A percentile compares a stretch with the other conserved stretches of the same genome.
Evolutionary conservation across 2,888 invertebrate species (phyloP).

Genomic region (Spilarctia lutea): DNA sequence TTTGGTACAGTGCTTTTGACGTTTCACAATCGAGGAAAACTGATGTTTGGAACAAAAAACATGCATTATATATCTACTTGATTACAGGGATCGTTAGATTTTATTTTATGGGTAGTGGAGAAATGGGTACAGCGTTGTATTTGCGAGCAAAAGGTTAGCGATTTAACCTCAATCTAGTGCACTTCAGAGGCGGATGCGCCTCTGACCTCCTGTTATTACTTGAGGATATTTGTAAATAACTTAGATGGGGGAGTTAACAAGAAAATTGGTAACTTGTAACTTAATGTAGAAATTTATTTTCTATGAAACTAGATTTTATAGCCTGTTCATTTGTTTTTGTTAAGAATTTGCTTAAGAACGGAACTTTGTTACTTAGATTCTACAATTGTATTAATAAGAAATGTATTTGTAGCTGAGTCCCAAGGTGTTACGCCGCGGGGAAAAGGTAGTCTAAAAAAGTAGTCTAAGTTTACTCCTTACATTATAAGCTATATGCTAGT

Average conservation of each 20-base stretch:
- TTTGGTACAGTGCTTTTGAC: conserved; percentile 16
- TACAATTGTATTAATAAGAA: too few relatives aligned
- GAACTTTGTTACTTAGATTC: too few relatives aligned
- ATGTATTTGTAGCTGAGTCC: too few relatives aligned
- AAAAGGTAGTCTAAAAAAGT: too few relatives aligned
- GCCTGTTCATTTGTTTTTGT: background rate
- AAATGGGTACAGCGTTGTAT: background rate
- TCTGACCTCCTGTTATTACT: background rate
- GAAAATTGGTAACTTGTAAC: background rate
- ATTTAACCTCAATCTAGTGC: background rate
- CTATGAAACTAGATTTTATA: background rate
- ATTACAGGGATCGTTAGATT: background rate
- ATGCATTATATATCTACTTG: background rate
- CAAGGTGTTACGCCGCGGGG: too few relatives aligned
- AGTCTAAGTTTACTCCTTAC: too few relatives aligned
- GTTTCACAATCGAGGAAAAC: background rate
- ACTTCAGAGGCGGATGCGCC: background rate
- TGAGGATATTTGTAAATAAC: background rate
- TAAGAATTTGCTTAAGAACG: too few relatives aligned
- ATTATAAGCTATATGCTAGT: too few relatives aligned
- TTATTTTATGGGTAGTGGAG: background rate
- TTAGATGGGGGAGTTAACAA: background rate
- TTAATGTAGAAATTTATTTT: background rate
- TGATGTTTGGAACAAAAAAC: background rate
- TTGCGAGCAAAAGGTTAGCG: background rate